These are phyloP conservation scores for Nineta flava DNA, from an alignment of 2,888 invertebrate species.

Conservation along the genomic window DNA sequence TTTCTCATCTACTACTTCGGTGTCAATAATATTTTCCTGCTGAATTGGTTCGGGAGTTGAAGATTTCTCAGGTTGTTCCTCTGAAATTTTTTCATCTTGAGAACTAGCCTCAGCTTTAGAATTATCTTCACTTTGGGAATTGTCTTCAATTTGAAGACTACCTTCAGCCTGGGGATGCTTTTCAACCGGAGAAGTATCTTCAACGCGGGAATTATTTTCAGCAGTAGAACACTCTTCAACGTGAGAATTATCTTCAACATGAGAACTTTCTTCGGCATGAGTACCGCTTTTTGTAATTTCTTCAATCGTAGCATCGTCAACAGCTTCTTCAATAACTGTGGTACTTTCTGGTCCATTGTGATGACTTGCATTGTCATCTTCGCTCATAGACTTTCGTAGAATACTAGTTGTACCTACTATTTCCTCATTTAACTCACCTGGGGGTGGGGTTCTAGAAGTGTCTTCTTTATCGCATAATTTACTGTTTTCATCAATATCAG, in stretches of 20 bases:
- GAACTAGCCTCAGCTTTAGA: neutral
- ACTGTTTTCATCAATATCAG: slow-evolving; percentile 4
- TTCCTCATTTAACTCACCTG: neutral
- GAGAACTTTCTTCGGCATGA: neutral
- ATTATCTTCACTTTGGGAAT: neutral
- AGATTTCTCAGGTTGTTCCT: neutral
- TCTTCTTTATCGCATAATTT: neutral
- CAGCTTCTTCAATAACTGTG: neutral
- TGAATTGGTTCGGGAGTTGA: too few relatives aligned
- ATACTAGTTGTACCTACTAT: neutral
- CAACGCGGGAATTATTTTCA: neutral
- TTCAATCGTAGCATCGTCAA: neutral
- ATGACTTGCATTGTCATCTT: slow-evolving; percentile 11
- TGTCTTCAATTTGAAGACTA: slow-evolving; percentile 14
- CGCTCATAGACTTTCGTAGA: neutral
- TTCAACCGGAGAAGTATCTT: neutral
- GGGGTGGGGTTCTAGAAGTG: neutral
- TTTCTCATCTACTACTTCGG: too few relatives aligned
- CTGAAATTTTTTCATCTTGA: neutral
- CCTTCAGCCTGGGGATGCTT: neutral
- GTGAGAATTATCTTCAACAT: neutral
- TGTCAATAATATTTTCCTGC: too few relatives aligned
- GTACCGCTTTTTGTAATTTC: neutral
- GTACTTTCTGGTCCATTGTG: slow-evolving; percentile 3
- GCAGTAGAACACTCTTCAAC: neutral